Base-by-base conservation (phyloP, 1,140 invertebrate genomes). In the Aphaenogaster ashmeadi region DNA sequence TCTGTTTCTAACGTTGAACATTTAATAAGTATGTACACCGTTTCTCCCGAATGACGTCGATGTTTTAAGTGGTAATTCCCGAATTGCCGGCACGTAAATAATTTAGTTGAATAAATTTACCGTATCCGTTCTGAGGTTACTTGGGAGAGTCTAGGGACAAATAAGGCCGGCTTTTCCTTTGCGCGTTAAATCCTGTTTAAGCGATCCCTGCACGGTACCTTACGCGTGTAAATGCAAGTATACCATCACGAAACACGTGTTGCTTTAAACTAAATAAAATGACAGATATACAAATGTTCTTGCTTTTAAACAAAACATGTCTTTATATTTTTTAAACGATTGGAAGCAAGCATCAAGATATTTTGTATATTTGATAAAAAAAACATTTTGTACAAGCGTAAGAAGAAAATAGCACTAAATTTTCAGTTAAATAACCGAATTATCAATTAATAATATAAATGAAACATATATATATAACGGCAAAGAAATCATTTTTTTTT, bases 61-160 rank as follows among this genome's bases (percentile, higher is more conserved):
- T 72, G 41, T 58, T 52, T 36, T 56, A 62, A 38, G 44, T 36
- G 21, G 36, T 33, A 72, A 62, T 50, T 86, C 41, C 54, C 50
- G 50, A 81, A 81, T 71, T 81, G 71, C 56, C n/a, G 13, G 33
- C 11, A 41, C 21, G 81, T 77, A 62, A 85, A 85, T 85, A 85
- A 78, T 85, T 77, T 85, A 85, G 7, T 27, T n/a, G 47, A 74
- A 77, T 85, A 85, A 60, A 77, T 85, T 85, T 78, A 38, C 58
- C n/a, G 71, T 62, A 74, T 74, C 71, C 27, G 41, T 75, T 81
- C 33, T 64, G 41, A 78, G 71, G 41, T 74, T 52, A 64, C 54
- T 77, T 64, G 11, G 27, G n/a, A 47, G 54, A 72, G 56, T 62
- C 71, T 62, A 50, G 71, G 58, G 81, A 85, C 81, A 85, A 50